These are phyloP conservation scores for Cyprinodon tularosa DNA, from an alignment of 2,113 vertebrate species.

Conservation along the genomic window DNA sequence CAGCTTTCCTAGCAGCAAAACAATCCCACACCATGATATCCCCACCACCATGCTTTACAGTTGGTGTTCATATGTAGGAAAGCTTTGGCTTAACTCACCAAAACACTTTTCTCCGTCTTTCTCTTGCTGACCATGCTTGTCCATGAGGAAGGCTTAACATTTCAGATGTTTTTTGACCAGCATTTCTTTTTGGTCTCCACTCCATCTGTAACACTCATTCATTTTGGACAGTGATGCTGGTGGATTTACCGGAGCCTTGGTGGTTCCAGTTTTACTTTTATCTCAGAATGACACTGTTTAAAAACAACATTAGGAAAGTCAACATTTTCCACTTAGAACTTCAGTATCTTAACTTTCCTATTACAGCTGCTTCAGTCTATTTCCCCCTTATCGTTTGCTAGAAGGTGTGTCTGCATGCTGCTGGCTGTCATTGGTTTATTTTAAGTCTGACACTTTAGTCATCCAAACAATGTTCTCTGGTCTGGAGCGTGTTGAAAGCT, in stretches of 20 bases:
- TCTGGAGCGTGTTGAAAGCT: not conserved
- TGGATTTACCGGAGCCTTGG: not conserved
- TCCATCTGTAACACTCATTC: not conserved
- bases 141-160: not conserved
- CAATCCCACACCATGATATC: not conserved
- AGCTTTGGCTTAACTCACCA: not conserved
- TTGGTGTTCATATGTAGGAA: not conserved
- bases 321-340: not conserved
- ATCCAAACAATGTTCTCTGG: conserved; percentile 36
- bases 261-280: not conserved
- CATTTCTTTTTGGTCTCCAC: too few species aligned
- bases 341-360: not conserved
- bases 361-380: not conserved
- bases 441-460: conserved; percentile 39
- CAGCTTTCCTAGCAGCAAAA: not conserved
- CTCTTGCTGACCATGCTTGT: not conserved
- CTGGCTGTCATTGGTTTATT: conserved; percentile 30
- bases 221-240: not conserved
- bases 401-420: not conserved
- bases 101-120: not conserved
- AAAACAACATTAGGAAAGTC: not conserved
- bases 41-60: not conserved
- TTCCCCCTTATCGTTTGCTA: not conserved
- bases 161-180: not conserved
- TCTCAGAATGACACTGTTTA: not conserved